Base-by-base conservation (phyloP, 2,888 invertebrate species). In the Trypoxylon attenuatum region DNA sequence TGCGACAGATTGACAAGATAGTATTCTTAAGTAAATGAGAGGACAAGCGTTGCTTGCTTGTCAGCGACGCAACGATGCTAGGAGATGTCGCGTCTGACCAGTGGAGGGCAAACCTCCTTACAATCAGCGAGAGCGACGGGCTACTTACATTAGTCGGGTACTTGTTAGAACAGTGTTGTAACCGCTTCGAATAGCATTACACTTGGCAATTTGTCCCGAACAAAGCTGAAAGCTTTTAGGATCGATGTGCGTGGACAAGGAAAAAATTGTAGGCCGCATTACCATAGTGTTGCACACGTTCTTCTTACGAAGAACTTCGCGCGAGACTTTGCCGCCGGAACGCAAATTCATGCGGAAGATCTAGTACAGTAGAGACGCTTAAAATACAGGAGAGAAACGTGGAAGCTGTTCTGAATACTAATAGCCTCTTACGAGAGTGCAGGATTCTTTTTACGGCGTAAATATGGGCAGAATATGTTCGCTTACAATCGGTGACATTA, bases 21-120 rank as follows among this genome's bases (percentile, higher is more conserved):
- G 78, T 78, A 79, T 81, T 83, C 76, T 82, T 78, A 81, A 75
- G 67, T 77, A 82, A 83, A 82, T 80, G 79, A 79, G 74, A 67
- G 64, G 63, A 69, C 71, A 55, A 66, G 64, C 63, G 29, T 27
- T 38, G 51, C 27, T n/a, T n/a, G n/a, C n/a, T n/a, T n/a, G n/a
- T n/a, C n/a, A n/a, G n/a, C n/a, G n/a, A n/a, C n/a, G 43, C 42
- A 51, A 23, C 52, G 27, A 23, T 33, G 54, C 41, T 18, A 19
- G 53, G 50, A 56, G 53, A 33, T 50, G 29, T 45, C 50, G 47
- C 39, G 52, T 54, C 56, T 63, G 58, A 27, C 42, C 53, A 21
- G 57, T 43, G 38, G 42, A 51, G 25, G 23, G 19, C 15, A n/a
- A 13, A 33, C 18, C 22, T 51, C 23, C 52, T 41, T 45, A 29